Conservation (phyloP, 1,140 invertebrate genomes). For the Alviniconcha marisindica region DNA sequence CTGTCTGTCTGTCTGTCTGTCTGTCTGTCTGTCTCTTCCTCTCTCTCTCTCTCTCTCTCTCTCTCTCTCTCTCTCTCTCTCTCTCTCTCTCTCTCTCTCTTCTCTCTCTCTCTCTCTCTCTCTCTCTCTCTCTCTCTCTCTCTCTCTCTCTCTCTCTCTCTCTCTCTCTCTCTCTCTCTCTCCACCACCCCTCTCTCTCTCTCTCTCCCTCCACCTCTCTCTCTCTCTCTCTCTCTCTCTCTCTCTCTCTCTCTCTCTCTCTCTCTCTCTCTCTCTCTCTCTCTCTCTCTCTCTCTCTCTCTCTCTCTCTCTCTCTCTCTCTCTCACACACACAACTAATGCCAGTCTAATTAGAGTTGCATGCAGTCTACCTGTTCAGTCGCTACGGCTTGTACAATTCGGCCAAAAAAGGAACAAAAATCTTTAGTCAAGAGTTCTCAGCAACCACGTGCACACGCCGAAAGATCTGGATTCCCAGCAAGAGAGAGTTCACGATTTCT, state of each 20-base stretch:
- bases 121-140: constrained; percentile 15
- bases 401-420: too few relatives aligned
- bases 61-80: neutral
- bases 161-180: constrained; percentile 6
- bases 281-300: too few relatives aligned
- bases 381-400: too few relatives aligned
- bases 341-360: too few relatives aligned
- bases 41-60: neutral
- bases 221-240: constrained; percentile 24
- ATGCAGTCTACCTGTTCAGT: too few relatives aligned
- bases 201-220: neutral
- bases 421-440: too few relatives aligned
- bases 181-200: constrained; percentile 20
- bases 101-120: neutral
- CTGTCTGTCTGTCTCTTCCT: neutral
- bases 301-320: too few relatives aligned
- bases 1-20: neutral
- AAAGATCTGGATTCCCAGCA: too few relatives aligned
- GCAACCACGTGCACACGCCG: too few relatives aligned
- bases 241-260: constrained; percentile 16
- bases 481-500: too few relatives aligned
- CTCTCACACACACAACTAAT: too few relatives aligned
- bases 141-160: constrained; percentile 24
- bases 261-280: too few relatives aligned
- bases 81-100: constrained; percentile 11